These are phyloP conservation scores for Chaetorhynchus papuensis DNA, from an alignment of 2,113 vertebrate species.

Conservation along the genomic window DNA sequence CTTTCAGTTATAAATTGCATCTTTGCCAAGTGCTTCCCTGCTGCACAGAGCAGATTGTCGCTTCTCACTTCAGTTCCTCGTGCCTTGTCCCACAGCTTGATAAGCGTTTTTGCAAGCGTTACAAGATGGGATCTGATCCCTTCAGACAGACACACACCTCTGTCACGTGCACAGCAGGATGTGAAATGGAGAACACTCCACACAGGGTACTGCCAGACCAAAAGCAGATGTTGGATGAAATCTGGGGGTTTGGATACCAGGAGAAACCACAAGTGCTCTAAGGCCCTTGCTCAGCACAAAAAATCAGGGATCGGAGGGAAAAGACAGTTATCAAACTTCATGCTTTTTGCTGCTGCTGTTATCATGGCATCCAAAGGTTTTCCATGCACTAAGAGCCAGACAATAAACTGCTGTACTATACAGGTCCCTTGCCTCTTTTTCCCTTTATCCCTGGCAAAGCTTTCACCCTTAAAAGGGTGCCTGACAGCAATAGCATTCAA, in stretches of 20 bases:
- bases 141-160: background rate
- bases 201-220: background rate
- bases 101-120: background rate
- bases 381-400: background rate
- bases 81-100: background rate
- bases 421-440: background rate
- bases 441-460: background rate
- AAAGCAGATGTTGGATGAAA: background rate
- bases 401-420: background rate
- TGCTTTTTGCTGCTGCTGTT: background rate
- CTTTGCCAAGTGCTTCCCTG: constrained; percentile 28
- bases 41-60: constrained; percentile 24
- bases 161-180: background rate
- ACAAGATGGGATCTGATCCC: background rate
- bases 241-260: background rate
- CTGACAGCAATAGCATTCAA: background rate
- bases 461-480: background rate
- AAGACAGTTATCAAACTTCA: background rate
- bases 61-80: constrained; percentile 31
- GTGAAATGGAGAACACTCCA: background rate
- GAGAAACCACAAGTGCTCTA: background rate
- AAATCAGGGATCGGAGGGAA: background rate
- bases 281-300: background rate
- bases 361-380: background rate
- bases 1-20: background rate